phyloP scores from a whole-genome alignment of 2,113 vertebrate genomes.

The zebrafish (Danio rerio) region DNA sequence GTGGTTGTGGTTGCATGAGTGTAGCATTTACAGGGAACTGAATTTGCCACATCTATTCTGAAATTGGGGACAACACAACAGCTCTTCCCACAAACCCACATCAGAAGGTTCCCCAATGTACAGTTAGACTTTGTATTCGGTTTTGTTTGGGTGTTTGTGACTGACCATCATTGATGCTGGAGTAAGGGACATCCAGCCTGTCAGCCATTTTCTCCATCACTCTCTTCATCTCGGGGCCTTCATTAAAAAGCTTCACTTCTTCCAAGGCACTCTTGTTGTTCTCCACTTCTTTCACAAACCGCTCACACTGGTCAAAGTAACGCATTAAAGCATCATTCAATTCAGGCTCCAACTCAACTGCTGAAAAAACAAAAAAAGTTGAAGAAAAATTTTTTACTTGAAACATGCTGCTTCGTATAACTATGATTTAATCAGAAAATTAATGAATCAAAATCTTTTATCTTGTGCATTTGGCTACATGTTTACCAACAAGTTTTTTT shows the following conservation, averaged over 20 bases:
- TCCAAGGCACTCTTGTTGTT: slow-evolving; percentile 75
- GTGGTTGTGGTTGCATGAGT: neutral
- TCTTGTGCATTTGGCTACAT: too few species aligned
- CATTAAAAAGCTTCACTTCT: slow-evolving; percentile 81
- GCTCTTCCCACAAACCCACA: neutral
- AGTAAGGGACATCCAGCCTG: slow-evolving; percentile 76
- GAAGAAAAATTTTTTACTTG: too few species aligned
- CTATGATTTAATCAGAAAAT: too few species aligned
- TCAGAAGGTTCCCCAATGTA: too few species aligned
- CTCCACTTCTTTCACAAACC: slow-evolving; percentile 83
- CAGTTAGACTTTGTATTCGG: too few species aligned
- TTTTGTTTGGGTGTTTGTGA: neutral
- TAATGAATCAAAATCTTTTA: too few species aligned
- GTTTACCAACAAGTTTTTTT: too few species aligned
- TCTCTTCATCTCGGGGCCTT: slow-evolving; percentile 87
- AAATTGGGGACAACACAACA: neutral
- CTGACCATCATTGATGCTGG: slow-evolving; percentile 81
- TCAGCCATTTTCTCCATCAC: slow-evolving; percentile 84
- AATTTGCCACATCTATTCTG: neutral
- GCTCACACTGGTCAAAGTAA: slow-evolving; percentile 88
- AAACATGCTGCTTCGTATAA: too few species aligned
- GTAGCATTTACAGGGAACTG: neutral
- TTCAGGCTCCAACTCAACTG: slow-evolving; percentile 72
- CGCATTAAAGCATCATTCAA: slow-evolving; percentile 90
- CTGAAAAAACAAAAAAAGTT: slow-evolving; percentile 44